Evolutionary conservation across 2,888 invertebrate genomes (phyloP).

Genomic region (Apoda limacodes): DNA sequence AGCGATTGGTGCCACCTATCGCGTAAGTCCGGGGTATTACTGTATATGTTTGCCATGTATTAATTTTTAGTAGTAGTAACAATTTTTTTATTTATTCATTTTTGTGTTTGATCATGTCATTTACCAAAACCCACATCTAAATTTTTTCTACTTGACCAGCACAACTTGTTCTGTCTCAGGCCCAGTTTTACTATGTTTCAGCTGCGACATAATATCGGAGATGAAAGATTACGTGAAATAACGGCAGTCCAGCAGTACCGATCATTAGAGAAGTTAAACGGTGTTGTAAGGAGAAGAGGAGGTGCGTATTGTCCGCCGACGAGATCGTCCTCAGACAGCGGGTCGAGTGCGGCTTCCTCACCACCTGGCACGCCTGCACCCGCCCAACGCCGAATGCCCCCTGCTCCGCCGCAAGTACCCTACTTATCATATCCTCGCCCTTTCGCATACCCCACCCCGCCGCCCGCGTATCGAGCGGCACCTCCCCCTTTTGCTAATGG

Average conservation of each 20-base stretch:
- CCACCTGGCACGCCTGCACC: constrained; percentile 54
- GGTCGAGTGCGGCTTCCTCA: constrained; percentile 49
- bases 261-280: constrained; percentile 68
- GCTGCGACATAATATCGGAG: constrained; percentile 73
- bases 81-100: no score
- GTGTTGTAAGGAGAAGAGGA: constrained; percentile 62
- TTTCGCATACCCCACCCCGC: constrained; percentile 50
- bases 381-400: constrained; percentile 23
- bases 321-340: constrained; percentile 56
- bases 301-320: constrained; percentile 30
- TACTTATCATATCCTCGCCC: constrained; percentile 49
- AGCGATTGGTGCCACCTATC: no score
- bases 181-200: no score
- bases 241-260: constrained; percentile 66
- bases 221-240: constrained; percentile 73
- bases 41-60: no score
- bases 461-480: constrained; percentile 51
- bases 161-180: no score
- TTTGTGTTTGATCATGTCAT: no score
- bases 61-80: no score
- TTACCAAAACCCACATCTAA: no score
- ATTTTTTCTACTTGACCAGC: no score
- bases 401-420: constrained; percentile 36
- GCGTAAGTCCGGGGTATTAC: no score
- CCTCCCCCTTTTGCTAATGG: constrained; percentile 60